These are phyloP conservation scores for Apocrypta bakeri DNA, from an alignment of 1,140 invertebrate genomes.

Conservation along the genomic window DNA sequence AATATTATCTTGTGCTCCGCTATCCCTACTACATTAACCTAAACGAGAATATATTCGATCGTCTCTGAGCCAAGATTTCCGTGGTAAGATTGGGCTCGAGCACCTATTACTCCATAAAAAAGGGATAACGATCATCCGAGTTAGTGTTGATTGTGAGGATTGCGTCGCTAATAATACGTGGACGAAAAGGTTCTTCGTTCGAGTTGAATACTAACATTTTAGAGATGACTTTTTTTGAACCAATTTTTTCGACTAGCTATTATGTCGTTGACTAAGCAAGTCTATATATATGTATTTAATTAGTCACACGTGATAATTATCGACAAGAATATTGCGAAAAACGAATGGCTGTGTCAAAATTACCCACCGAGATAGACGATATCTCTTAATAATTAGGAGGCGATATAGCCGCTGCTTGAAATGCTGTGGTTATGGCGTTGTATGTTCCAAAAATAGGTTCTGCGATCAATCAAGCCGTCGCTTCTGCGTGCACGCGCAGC, in stretches of 20 bases:
- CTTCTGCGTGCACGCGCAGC: not conserved
- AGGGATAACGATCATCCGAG: not conserved
- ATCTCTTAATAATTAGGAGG: slow-evolving; percentile 10
- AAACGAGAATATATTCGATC: not conserved
- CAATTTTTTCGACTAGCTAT: no score
- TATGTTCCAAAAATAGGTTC: not conserved
- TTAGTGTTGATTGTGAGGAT: not conserved
- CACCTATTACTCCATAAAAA: not conserved
- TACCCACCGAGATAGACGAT: not conserved
- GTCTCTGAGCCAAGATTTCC: not conserved
- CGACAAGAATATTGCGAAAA: no score
- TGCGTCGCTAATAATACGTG: no score
- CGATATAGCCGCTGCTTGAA: not conserved
- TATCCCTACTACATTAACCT: not conserved
- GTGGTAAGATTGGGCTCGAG: not conserved
- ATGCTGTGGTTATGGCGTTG: not conserved
- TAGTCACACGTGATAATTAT: no score
- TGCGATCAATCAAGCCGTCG: slow-evolving; percentile 18
- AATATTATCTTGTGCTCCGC: slow-evolving; percentile 17
- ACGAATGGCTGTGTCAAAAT: not conserved
- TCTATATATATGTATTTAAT: no score
- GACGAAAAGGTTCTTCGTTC: no score
- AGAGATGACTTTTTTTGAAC: no score
- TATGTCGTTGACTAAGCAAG: no score
- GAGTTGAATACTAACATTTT: no score